These are phyloP conservation scores for Harpalus rufipes DNA, from an alignment of 2,888 invertebrate species.

Conservation along the genomic window DNA sequence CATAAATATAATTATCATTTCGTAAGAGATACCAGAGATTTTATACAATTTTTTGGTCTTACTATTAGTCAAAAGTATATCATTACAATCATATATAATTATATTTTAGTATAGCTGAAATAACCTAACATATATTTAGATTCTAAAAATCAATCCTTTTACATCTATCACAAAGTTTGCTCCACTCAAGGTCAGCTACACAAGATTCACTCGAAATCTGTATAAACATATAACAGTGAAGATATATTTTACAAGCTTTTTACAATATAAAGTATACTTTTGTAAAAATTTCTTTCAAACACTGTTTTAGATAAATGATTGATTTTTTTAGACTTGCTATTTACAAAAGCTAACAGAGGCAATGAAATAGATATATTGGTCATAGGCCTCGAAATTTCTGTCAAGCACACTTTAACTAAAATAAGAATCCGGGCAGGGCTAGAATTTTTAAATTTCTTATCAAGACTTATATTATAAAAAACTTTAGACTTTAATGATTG, in stretches of 20 bases:
- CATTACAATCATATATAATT: slow-evolving; percentile 39
- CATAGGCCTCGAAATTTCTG: slow-evolving; percentile 18
- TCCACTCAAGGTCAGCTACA: slow-evolving; percentile 53
- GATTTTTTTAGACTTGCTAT: slow-evolving; percentile 6
- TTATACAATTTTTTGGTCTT: slow-evolving; percentile 54
- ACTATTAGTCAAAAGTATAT: slow-evolving; percentile 53
- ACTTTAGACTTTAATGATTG: too few relatives aligned
- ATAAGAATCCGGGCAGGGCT: not conserved
- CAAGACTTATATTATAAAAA: too few relatives aligned
- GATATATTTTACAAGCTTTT: slow-evolving; percentile 64
- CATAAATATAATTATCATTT: slow-evolving; percentile 57
- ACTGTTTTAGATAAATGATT: not conserved
- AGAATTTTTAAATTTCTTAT: too few relatives aligned
- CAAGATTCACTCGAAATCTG: slow-evolving; percentile 35
- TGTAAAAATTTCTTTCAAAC: slow-evolving; percentile 40
- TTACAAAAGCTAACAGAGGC: slow-evolving; percentile 29
- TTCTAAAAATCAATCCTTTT: slow-evolving; percentile 35
- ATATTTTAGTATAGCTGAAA: slow-evolving; percentile 57
- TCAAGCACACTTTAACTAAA: slow-evolving; percentile 48
- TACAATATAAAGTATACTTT: slow-evolving; percentile 57
- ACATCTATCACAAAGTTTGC: slow-evolving; percentile 65
- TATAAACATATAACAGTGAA: slow-evolving; percentile 62
- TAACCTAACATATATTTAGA: slow-evolving; percentile 52
- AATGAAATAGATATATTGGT: slow-evolving; percentile 32
- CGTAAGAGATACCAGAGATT: slow-evolving; percentile 30